A percentile compares a stretch with the other conserved stretches of the same genome.
Evolutionary conservation across 2,113 vertebrate genomes (phyloP).

Genomic region (Periophthalmus modestus): DNA sequence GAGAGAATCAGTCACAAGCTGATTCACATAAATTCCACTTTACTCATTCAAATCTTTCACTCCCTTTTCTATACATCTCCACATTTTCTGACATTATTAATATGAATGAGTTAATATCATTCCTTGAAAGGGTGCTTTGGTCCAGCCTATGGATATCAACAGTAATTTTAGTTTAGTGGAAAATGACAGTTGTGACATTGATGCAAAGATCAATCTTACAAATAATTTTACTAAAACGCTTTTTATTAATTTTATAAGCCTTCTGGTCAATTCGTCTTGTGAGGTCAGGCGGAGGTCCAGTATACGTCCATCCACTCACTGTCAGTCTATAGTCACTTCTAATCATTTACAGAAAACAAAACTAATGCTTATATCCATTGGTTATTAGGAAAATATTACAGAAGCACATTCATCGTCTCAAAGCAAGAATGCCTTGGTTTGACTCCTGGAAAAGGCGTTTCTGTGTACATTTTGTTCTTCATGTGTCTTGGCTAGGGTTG

Average conservation of each 20-base stretch:
- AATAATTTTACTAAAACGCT: slow-evolving; percentile 74
- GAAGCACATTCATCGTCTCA: neutral
- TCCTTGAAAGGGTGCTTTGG: slow-evolving; percentile 28
- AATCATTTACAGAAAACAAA: neutral
- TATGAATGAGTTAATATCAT: slow-evolving; percentile 57
- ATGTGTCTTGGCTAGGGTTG: neutral
- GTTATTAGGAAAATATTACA: neutral
- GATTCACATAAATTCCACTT: slow-evolving; percentile 29
- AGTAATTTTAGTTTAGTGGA: slow-evolving; percentile 43
- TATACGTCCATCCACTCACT: slow-evolving; percentile 24
- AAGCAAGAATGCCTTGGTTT: neutral
- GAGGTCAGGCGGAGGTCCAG: slow-evolving; percentile 67
- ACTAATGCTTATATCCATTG: neutral
- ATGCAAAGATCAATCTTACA: slow-evolving; percentile 65
- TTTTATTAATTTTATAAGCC: slow-evolving; percentile 61
- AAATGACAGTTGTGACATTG: slow-evolving; percentile 68
- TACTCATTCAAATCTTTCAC: slow-evolving; percentile 36
- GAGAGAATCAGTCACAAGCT: slow-evolving; percentile 45
- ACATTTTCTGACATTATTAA: slow-evolving; percentile 64
- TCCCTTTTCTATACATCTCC: slow-evolving; percentile 24
- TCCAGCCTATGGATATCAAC: slow-evolving; percentile 25
- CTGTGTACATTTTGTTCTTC: neutral
- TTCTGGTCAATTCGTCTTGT: slow-evolving; percentile 67
- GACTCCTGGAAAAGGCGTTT: neutral
- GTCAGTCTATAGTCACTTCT: slow-evolving; percentile 17